Base-by-base conservation (phyloP, 2,888 invertebrate species). In the Pseudoips prasinana region DNA sequence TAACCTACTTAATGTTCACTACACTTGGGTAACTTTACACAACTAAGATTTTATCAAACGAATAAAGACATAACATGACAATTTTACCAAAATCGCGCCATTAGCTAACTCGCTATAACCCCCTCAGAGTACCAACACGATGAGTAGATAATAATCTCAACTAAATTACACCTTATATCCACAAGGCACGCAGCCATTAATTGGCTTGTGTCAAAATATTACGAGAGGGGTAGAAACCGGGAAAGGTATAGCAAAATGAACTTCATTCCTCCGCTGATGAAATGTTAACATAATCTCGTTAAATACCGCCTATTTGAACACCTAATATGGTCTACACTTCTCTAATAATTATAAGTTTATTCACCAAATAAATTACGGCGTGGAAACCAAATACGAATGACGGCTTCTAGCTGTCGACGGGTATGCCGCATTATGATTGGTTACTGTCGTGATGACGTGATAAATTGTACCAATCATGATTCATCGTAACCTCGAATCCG, bases 171-270 rank as follows among this genome's bases (percentile, higher is more conserved):
- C 48, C 49, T 61, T 60, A 64, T 62, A 49, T 46, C 44, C 46
- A 54, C 53, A 36, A 58, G 46, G 33, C 64, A 64, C 57, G 58
- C 52, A 44, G 48, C 47, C 40, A 56, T 63, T 70, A 70, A 73
- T 73, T 70, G 58, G 61, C 53, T 64, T 54, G 58, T 67, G 65
- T 65, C 58, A 62, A 66, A 69, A 73, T 71, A 67, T 64, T 58
- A 66, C 49, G 45, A 33, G 38, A 43, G 47, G 44, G 45, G 11
- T 25, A 25, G 25, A 1, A 11, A 11, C 7, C 25, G 36, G 34
- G 23, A 22, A 32, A 30, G 40, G 39, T 30, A 42, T 22, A 23
- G 23, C 30, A 8, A 27, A 20, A 26, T 14, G 33, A 33, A 37
- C 39, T 42, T 66, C 65, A 62, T 59, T 51, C 57, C 60, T 55